Evolutionary conservation across 2,888 invertebrate genomes (phyloP), one percentile per base, ranked within the genome.

Genomic region (Calliphora vomitoria): DNA sequence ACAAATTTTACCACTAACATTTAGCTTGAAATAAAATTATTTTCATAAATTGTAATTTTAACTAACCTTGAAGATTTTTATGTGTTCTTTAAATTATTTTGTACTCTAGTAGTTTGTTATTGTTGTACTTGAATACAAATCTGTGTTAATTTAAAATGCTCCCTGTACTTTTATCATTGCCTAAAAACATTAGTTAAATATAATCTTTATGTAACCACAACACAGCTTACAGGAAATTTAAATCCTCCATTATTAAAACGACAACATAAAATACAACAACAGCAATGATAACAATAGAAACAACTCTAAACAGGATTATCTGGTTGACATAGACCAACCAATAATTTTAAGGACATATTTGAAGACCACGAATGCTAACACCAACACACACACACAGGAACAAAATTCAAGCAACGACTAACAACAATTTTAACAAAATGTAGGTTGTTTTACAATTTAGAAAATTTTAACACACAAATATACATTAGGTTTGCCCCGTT

Each of bases 191-290:
- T 69, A 62, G 44, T 53, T 44, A 68, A 80, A 80, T 53, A 64
- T 85, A 75, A 80, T 80, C 68, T 75, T 75, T 66, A 53, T 85
- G 75, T 75, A 62, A 75, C 80, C 60, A 80, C 74, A 85, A 74
- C 18, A 80, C 20, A 86, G 87, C 83, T 89, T 88, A 86, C 75
- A 85, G 82, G 86, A 89, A 87, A 89, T 89, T n/a, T 89, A 87
- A 89, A 86, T 87, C 86, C 58, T 66, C 58, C 47, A 53, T 68
- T 80, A 80, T 85, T 85, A 85, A 68, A 88, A 87, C 75, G 86
- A 84, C 86, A 86, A 79, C 79, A 83, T 83, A 62, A 53, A 80
- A 69, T 13, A 47, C 41, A 62, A 64, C 53, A 64, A 66, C 55
- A 55, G n/a, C 88, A 88, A 85, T 89, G 85, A 89, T 90, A 82